Conservation (phyloP, 2,113 vertebrate species). For the Sinocyclocheilus anophthalmus region DNA sequence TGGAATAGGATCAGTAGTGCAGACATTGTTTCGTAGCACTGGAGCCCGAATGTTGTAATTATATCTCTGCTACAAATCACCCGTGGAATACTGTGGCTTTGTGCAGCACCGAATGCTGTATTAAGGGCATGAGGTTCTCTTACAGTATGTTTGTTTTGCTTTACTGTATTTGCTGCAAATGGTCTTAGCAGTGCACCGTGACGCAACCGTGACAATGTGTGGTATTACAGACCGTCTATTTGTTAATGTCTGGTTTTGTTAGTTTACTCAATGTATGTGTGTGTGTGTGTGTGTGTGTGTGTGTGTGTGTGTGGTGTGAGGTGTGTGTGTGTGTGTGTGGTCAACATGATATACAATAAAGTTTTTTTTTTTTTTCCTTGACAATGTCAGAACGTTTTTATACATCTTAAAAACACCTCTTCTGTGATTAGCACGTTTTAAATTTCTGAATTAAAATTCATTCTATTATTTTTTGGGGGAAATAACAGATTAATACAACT, state of each 20-base stretch:
- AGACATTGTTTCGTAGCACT: conserved; percentile 62
- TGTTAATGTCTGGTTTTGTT: conserved; percentile 26
- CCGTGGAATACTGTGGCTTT: conserved; percentile 64
- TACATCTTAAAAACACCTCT: neutral
- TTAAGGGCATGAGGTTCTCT: conserved; percentile 51
- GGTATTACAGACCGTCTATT: neutral
- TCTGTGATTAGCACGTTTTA: neutral
- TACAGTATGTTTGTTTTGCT: conserved; percentile 29
- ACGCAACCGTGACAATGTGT: neutral
- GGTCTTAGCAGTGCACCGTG: conserved; percentile 12
- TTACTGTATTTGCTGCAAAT: conserved; percentile 33
- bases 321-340: neutral
- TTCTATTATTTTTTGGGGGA: neutral
- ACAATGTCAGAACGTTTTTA: neutral
- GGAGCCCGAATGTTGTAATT: conserved; percentile 65
- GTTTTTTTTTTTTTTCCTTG: neutral
- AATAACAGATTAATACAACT: neutral
- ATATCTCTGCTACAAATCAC: conserved; percentile 65
- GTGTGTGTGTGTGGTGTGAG: neutral
- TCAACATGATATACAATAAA: neutral
- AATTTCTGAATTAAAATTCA: neutral
- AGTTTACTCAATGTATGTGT: neutral
- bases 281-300: too few species aligned
- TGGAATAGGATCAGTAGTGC: conserved; percentile 62
- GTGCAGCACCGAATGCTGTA: conserved; percentile 58